Evolutionary conservation across 2,888 invertebrate genomes (phyloP), one percentile per base, ranked within the genome.

Genomic region (Alloscopus bannaensis): DNA sequence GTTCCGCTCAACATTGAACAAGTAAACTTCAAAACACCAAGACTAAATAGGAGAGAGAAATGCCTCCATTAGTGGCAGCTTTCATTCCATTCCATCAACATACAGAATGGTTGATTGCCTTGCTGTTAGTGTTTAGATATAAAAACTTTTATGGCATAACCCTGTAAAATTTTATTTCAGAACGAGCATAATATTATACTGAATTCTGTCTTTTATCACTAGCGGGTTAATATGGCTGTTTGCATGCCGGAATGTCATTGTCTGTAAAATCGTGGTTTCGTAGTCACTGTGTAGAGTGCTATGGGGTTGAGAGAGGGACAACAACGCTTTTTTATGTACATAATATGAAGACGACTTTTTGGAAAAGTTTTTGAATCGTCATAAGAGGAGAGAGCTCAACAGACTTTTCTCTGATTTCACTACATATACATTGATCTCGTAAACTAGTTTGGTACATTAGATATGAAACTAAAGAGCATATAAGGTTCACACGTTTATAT

Each of bases 221-320:
- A n/a, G n/a, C n/a, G n/a, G 16, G 68, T 68, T 68, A 68, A 68
- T 68, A n/a, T n/a, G n/a, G 57, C 40, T 31, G 52, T 57, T 70
- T 45, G 69, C 69, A 70, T 70, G 69, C 69, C 47, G 29, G 20
- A 70, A 59, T 55, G 68, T 68, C 68, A 68, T 68, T 40, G 52
- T 50, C 26, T 45, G 47, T 68, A 50, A 22, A n/a, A n/a, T n/a
- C n/a, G n/a, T n/a, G n/a, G n/a, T n/a, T 50, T 50, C 50, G 68
- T 68, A 22, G 31, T n/a, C 40, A 6, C 8, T 36, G 8, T 36
- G 36, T 13, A 36, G 13, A 36, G 8, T 36, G 36, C 36, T 13
- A 13, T 13, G 36, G 36, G 36, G 13, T 36, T 36, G 8, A 36
- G 36, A 36, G 36, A 36, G 36, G 13, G 36, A 50, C 20, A 50